A percentile compares a stretch with the other conserved stretches of the same genome.
phyloP scores from a whole-genome alignment of 2,797 vertebrate genomes.

The Strix occidentalis region DNA sequence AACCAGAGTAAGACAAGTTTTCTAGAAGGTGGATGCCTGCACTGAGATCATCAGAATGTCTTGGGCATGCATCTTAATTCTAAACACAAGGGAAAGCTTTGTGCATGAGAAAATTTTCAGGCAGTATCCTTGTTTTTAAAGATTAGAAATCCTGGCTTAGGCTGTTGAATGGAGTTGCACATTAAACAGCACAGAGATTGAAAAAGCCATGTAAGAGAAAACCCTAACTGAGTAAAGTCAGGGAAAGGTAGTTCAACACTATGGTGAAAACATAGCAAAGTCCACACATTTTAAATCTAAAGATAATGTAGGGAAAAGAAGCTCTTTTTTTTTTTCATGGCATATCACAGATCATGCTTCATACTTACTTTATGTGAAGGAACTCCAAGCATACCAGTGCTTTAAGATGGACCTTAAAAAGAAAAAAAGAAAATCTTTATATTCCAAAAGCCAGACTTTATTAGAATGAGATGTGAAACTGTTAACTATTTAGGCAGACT shows the following conservation, averaged over 20 bases:
- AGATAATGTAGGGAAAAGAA: neutral
- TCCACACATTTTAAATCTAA: neutral
- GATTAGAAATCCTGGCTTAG: neutral
- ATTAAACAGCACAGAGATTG: neutral
- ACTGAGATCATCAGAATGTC: neutral
- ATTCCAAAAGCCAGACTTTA: neutral
- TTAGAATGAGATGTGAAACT: neutral
- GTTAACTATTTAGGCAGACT: neutral
- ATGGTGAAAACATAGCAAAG: neutral
- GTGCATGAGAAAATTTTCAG: neutral
- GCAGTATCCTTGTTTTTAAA: neutral
- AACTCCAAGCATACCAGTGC: neutral
- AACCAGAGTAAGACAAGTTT: neutral
- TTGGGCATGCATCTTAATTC: neutral
- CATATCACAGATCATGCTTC: neutral
- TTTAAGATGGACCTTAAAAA: neutral
- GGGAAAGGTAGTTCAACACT: neutral
- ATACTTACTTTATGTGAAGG: neutral
- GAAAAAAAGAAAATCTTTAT: fast-evolving
- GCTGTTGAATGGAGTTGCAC: neutral
- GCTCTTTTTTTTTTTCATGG: neutral
- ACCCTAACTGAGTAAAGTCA: fast-evolving
- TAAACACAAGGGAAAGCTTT: neutral
- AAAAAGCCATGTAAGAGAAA: neutral
- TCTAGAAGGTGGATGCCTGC: neutral